A percentile compares a stretch with the other conserved stretches of the same genome.
phyloP scores from a whole-genome alignment of 2,888 invertebrate species.

The Drosophila dives region DNA sequence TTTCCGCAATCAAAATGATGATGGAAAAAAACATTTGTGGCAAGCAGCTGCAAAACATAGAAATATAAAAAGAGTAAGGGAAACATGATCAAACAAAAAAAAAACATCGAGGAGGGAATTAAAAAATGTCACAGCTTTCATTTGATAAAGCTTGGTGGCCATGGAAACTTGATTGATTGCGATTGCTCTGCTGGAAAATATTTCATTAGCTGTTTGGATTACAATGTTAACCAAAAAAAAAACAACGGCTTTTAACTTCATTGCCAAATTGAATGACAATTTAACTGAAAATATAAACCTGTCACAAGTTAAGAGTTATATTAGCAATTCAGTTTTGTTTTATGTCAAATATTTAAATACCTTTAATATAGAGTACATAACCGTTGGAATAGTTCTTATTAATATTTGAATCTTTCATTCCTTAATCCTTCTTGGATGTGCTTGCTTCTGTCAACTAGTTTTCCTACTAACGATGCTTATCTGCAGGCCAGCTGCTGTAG shows the following conservation, averaged over 20 bases:
- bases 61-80: neutral
- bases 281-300: neutral
- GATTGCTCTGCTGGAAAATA: constrained; percentile 33
- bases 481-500: constrained; percentile 10
- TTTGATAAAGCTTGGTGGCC: constrained; percentile 17
- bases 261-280: neutral
- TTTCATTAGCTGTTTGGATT: constrained; percentile 13
- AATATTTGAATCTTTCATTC: neutral
- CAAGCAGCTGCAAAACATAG: constrained; percentile 18
- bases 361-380: neutral
- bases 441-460: neutral
- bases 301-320: neutral
- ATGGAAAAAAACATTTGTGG: constrained; percentile 45
- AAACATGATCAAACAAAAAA: neutral
- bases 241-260: neutral
- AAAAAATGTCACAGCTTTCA: constrained; percentile 22
- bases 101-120: neutral
- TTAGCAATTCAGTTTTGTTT: neutral
- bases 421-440: neutral
- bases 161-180: constrained; percentile 20
- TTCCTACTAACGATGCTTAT: constrained; percentile 14
- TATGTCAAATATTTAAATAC: neutral
- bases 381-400: neutral
- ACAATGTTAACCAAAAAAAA: constrained; percentile 6
- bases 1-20: constrained; percentile 67